phyloP scores from a whole-genome alignment of 2,888 invertebrate genomes.

The Drosophila acutilabella region DNA sequence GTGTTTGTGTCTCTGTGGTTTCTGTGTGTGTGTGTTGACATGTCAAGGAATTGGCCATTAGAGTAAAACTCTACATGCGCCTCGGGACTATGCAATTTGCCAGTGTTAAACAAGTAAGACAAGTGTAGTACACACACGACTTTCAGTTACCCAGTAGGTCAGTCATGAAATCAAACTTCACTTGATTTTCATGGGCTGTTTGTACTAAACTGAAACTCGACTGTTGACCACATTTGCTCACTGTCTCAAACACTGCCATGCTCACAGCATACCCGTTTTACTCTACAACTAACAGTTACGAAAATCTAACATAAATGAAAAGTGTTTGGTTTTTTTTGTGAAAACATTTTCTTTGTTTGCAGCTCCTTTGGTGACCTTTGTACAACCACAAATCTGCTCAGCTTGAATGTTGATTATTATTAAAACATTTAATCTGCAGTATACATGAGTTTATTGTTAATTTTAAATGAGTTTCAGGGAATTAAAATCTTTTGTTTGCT shows the following conservation, averaged over 20 bases:
- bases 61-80: constrained; percentile 37
- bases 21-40: constrained; percentile 23
- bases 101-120: constrained; percentile 12
- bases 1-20: constrained; percentile 16
- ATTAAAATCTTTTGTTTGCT: no score
- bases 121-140: no score
- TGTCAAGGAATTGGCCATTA: constrained; percentile 57
- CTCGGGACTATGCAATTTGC: constrained; percentile 48
- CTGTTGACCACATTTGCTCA: no score
- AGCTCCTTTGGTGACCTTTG: constrained; percentile 33
- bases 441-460: neutral
- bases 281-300: no score
- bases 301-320: constrained; percentile 16
- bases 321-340: constrained; percentile 23
- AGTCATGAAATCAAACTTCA: no score
- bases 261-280: no score
- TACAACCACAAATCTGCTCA: constrained; percentile 40
- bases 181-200: no score
- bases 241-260: no score
- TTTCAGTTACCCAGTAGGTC: no score
- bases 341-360: constrained; percentile 25
- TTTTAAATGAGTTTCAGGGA: no score
- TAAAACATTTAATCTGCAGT: neutral
- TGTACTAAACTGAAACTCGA: no score
- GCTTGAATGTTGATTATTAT: neutral